Base-by-base conservation (phyloP, 2,797 vertebrate genomes). In the Pipistrellus kuhlii region DNA sequence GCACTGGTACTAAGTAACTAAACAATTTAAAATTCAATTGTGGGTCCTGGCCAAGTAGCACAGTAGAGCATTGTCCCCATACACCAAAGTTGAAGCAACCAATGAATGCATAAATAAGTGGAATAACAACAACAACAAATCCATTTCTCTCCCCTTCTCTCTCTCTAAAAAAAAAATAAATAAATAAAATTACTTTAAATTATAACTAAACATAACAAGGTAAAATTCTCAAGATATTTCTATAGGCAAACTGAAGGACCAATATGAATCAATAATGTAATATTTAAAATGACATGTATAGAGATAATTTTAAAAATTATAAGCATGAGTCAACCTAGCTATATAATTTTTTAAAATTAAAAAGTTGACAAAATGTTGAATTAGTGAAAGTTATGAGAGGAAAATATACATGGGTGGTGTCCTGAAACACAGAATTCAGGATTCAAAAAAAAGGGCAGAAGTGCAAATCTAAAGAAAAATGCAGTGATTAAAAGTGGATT, bases 271-370 rank as follows among this genome's bases (percentile, higher is more conserved):
- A 90, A 82, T 86, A 78, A 85, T 44, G 1, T 57, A 62, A 30
- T 51, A 62, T 25, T 91, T 94, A 69, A 89, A 85, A 84, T 81
- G 64, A 27, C 3, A 71, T 66, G 23, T 30, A 75, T 46, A 38
- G 5, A 1, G 30, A 10, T 81, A 71, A 85, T 78, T 95, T 83
- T 90, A 53, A 94, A 92, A 78, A 57, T 41, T 21, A n/a, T 10
- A 77, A 88, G 51, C 41, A 59, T n/a, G 10, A n/a, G 6, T 55
- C 12, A 23, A 78, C 62, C 27, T 48, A 8, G 35, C 38, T 84
- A 23, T 68, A 71, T 25, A 44, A 44, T 44, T 44, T 30, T 41
- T 53, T 75, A 53, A 75, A 53, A 75, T 81, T 86, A 81, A 85
- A 94, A 76, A 17, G 2, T 78, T 80, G 11, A 17, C 68, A 85